A percentile compares a stretch with the other conserved stretches of the same genome.
phyloP scores from a whole-genome alignment of 2,888 invertebrate genomes.

The Trachelus iudaicus region DNA sequence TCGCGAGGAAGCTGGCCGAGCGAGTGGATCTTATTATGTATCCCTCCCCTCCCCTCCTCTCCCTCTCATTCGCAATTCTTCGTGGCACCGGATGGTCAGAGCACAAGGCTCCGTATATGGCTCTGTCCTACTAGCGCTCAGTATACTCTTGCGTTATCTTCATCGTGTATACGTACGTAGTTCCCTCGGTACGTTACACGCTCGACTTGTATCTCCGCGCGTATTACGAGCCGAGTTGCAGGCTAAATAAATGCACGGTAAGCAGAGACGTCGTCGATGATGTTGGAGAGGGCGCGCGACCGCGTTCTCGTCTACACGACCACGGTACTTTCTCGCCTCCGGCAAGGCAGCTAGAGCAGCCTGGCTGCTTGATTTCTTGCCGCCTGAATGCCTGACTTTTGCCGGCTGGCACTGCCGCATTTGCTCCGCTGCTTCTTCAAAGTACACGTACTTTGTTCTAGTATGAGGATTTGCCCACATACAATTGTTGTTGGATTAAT shows the following conservation, averaged over 20 bases:
- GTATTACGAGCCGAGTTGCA: conserved; percentile 23
- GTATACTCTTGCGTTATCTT: conserved; percentile 1
- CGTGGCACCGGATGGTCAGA: not conserved
- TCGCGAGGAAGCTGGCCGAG: not conserved
- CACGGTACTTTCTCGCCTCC: conserved; percentile 49
- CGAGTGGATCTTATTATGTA: not conserved
- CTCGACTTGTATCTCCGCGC: conserved; percentile 10
- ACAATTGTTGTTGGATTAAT: not conserved
- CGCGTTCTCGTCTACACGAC: conserved; percentile 1
- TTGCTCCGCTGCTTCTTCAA: not conserved
- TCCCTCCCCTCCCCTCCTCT: not conserved
- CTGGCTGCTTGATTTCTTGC: conserved; percentile 9
- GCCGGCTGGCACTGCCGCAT: not conserved
- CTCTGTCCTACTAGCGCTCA: conserved; percentile 41
- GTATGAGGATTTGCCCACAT: not conserved
- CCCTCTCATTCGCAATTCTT: not conserved
- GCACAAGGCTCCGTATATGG: conserved; percentile 49
- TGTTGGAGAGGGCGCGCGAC: not conserved
- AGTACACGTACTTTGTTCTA: not conserved
- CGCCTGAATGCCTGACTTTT: not conserved
- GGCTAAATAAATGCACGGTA: conserved; percentile 15
- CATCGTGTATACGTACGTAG: conserved; percentile 7
- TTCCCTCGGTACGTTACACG: conserved; percentile 1
- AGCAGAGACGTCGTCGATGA: not conserved
- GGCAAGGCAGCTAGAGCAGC: conserved; percentile 47